Evolutionary conservation across 1,140 invertebrate genomes (phyloP).

Genomic region (Drosophila funebris): DNA sequence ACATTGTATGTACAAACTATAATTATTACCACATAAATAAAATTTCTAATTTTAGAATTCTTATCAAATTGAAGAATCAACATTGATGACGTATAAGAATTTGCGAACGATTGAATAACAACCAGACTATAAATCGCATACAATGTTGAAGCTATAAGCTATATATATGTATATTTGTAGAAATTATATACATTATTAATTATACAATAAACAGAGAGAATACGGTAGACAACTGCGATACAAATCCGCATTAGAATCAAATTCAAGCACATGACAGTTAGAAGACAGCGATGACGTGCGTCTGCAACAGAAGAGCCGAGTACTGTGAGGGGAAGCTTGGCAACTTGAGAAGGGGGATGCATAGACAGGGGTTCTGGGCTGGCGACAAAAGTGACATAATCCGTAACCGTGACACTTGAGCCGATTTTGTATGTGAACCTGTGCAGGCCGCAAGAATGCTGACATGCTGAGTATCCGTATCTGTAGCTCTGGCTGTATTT

Average conservation of each 20-base stretch:
- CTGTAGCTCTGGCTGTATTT: constrained; percentile 5
- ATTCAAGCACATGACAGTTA: constrained; percentile 45
- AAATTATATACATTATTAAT: neutral
- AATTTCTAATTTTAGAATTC: neutral
- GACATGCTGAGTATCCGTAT: constrained; percentile 7
- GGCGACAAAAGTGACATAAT: constrained; percentile 66
- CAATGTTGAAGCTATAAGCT: too few species aligned
- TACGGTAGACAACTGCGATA: constrained; percentile 5
- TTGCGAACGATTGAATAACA: too few species aligned
- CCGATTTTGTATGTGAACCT: constrained; percentile 60
- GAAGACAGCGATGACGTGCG: constrained; percentile 32
- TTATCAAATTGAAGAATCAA: neutral
- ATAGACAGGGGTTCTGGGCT: neutral
- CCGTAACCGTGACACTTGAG: constrained; percentile 69
- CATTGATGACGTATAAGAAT: neutral
- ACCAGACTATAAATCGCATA: neutral
- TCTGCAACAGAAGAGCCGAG: constrained; percentile 20
- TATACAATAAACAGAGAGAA: neutral
- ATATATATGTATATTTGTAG: neutral
- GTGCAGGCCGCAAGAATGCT: constrained; percentile 30
- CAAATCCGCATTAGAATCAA: constrained; percentile 65
- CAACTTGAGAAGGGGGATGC: neutral
- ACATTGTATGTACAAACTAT: neutral
- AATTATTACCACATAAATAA: neutral
- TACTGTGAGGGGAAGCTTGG: neutral